Evolutionary conservation across 1,140 invertebrate genomes (phyloP).

Genomic region (Drosophila mauritiana): DNA sequence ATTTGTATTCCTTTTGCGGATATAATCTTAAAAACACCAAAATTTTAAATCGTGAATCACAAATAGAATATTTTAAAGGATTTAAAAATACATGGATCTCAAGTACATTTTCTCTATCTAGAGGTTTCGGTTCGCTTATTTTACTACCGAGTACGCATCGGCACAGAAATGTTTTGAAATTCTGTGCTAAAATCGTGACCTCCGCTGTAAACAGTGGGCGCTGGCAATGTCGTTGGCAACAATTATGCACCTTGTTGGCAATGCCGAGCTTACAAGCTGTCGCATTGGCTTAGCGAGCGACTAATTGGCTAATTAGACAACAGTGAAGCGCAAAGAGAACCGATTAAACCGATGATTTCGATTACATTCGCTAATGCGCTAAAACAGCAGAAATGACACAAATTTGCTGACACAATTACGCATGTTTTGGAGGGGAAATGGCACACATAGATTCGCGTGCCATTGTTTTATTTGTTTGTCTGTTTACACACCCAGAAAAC

Average conservation of each 20-base stretch:
- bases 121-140: too few relatives aligned
- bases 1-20: neutral
- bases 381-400: conserved; percentile 19
- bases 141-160: too few relatives aligned
- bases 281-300: conserved; percentile 52
- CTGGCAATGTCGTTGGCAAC: conserved; percentile 56
- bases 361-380: conserved; percentile 32
- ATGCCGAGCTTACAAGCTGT: conserved; percentile 34
- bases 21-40: too few relatives aligned
- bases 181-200: conserved; percentile 11
- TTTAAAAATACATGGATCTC: too few relatives aligned
- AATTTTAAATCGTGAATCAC: too few relatives aligned
- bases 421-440: conserved; percentile 26
- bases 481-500: conserved; percentile 41
- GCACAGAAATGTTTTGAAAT: neutral
- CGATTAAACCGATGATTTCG: conserved; percentile 37
- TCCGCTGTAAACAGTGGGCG: conserved; percentile 10
- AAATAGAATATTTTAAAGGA: neutral
- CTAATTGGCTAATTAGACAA: conserved; percentile 61
- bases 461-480: conserved; percentile 2
- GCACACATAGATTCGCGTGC: conserved; percentile 42
- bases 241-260: conserved; percentile 52
- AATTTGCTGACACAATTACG: conserved; percentile 22
- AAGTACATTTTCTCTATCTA: too few relatives aligned
- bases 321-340: conserved; percentile 33